Base-by-base conservation (phyloP, 2,113 vertebrate species). In the Onychostruthus taczanowskii region DNA sequence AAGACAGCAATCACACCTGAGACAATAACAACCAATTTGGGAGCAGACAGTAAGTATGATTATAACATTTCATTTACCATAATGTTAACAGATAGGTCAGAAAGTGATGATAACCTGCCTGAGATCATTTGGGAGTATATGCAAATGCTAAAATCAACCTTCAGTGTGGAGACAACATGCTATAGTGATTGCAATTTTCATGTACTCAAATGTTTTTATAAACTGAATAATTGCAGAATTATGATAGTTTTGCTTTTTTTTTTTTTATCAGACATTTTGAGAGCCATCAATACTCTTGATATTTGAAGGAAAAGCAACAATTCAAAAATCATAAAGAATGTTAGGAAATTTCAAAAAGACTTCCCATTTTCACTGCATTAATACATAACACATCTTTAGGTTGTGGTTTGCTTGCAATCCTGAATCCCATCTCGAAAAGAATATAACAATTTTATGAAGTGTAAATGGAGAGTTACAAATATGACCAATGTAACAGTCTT, bases 231-330 rank as follows among this genome's bases (percentile, higher is more conserved):
- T 84, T 72, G 16, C 13, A 75, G 66, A 93, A 70, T 26, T 4
- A 47, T 44, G 8, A 22, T 3, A 66, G 16, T 58, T 91, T 87
- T 79, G 6, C 26, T 59, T 27, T 61, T 90, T 90, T 89, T 59
- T 27, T 61, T 90, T 90, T 89, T 37, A 63, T 61, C 18, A 70
- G 24, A 26, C 1, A 33, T 69, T 87, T 93, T 84, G 24, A 93
- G 20, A 78, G 5, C 33, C 39, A 31, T 56, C 46, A 78, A 33
- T 35, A 33, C 2, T n/a, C 5, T 58, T 0, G 0, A 18, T 27
- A 59, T 62, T 53, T 74, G 47, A 49, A 83, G 23, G 7, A 74
- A 88, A 79, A 84, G 2, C 4, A 67, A 22, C 5, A 46, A 67
- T 69, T 58, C 56, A 47, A 59, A 88, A 88, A 63, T 3, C 1